Conservation (phyloP, 92 coral and sea anemone species). For the Meandrina meandrites region DNA sequence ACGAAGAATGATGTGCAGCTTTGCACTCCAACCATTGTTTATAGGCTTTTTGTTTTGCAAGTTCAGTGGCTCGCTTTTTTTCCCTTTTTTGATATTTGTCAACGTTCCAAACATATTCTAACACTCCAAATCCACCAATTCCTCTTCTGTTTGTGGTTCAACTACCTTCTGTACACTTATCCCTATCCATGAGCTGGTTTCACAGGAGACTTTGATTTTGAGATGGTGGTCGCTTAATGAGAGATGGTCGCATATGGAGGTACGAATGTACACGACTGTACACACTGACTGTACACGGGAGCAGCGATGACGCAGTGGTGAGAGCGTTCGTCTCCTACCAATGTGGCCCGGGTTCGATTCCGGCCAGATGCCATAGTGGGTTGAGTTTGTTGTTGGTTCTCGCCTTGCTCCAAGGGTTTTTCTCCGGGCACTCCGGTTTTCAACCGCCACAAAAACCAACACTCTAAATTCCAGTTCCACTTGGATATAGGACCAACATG, state of each 20-base stretch:
- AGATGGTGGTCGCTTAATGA: slow-evolving; percentile 7
- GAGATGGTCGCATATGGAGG: not conserved
- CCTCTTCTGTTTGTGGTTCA: slow-evolving; percentile 24
- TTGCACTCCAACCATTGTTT: slow-evolving; percentile 29
- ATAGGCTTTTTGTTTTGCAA: slow-evolving; percentile 10
- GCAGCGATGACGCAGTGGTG: no score
- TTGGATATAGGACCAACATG: slow-evolving; percentile 22
- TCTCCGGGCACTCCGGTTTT: no score
- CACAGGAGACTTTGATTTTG: slow-evolving; percentile 17
- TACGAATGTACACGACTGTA: not conserved
- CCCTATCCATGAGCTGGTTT: slow-evolving; percentile 2
- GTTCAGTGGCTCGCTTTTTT: slow-evolving; percentile 9
- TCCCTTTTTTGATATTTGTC: not conserved
- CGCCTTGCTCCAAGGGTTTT: slow-evolving; percentile 16
- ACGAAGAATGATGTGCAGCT: slow-evolving; percentile 35
- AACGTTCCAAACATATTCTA: slow-evolving; percentile 21
- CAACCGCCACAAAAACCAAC: not conserved
- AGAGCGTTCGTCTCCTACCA: no score
- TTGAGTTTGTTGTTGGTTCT: no score
- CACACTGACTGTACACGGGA: no score
- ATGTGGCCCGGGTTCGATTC: no score
- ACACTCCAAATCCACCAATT: slow-evolving; percentile 37
- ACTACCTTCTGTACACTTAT: slow-evolving; percentile 17
- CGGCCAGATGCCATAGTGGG: no score
- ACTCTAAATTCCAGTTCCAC: slow-evolving; percentile 26